Base-by-base conservation (phyloP, 2,797 vertebrate genomes). In the Pteronotus mesoamericanus region DNA sequence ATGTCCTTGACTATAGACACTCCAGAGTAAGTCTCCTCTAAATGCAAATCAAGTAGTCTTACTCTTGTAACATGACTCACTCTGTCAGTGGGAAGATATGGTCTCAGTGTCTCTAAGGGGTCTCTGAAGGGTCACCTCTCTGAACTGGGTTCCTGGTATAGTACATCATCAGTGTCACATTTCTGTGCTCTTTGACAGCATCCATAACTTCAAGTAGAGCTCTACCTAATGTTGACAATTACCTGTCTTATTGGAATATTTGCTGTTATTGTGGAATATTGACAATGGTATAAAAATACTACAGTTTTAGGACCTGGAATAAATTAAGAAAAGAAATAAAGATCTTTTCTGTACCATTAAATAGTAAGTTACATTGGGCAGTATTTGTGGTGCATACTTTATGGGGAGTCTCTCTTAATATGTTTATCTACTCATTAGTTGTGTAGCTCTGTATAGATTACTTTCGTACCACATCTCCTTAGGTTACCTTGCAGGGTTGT, bases 321-420 rank as follows among this genome's bases (percentile, higher is more conserved):
- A 74, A 95, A 94, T 68, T n/a, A 26, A 89, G 72, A 91, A 88
- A 68, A 77, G 93, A 91, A 72, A 44, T 32, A 22, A 72, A 69
- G 5, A 0, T 75, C 29, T 86, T 4, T 6, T 79, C 26, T 59
- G 46, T 83, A 64, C 44, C 34, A 61, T 26, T 69, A 74, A 42
- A 37, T 57, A 82, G 1, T 68, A 74, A 59, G 57, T 59, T 53
- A 22, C 14, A 53, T 18, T 21, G 42, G 39, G 21, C 39, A 66
- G 46, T 55, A 55, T 80, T 87, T 91, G 10, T 24, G 66, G 75
- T 87, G 39, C 69, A 2, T 4, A 57, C 12, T 24, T 71, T 39
- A 29, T 53, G n/a, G 8, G 21, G 51, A 51, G 1, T 69, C 12
- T 86, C 21, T 86, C 32, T 55, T 16, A 51, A 44, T 69, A 21